Evolutionary conservation across 1,140 invertebrate species (phyloP).

Genomic region (Saccostrea glomerata): DNA sequence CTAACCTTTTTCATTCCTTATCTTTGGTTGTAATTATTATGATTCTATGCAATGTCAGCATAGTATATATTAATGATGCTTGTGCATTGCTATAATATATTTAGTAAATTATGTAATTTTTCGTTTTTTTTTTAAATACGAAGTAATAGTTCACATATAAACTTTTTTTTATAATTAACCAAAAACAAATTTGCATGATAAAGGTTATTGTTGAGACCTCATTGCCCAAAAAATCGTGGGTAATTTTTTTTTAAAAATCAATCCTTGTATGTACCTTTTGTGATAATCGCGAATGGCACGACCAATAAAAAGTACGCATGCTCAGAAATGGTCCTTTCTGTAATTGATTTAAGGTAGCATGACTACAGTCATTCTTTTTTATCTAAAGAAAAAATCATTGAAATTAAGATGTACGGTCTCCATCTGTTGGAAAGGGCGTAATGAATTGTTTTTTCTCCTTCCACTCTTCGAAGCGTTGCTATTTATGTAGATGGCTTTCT

Average conservation of each 20-base stretch:
- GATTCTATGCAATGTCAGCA: slow-evolving; percentile 1
- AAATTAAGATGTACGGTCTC: slow-evolving; percentile 4
- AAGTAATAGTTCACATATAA: too few species aligned
- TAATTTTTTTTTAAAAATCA: too few species aligned
- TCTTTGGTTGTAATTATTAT: background rate
- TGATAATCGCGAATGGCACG: too few species aligned
- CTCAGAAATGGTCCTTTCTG: too few species aligned
- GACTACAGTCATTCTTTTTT: background rate
- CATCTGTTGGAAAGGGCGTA: background rate
- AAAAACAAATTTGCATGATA: too few species aligned
- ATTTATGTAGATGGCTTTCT: background rate
- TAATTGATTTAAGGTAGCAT: background rate
- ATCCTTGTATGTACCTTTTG: too few species aligned
- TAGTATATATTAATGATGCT: background rate
- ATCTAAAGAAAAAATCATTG: background rate
- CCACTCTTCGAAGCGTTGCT: slow-evolving; percentile 10
- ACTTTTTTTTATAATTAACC: too few species aligned
- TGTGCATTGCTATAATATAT: background rate
- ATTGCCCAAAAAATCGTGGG: too few species aligned
- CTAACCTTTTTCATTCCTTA: background rate
- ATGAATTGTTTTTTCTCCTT: slow-evolving; percentile 23
- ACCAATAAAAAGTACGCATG: too few species aligned
- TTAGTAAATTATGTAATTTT: background rate
- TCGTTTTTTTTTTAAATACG: too few species aligned
- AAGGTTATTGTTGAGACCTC: too few species aligned